Percentiles rank a stretch among this genome's conserved stretches.
Conservation (phyloP, 2,888 invertebrate genomes). For the Coelopa pilipes region DNA sequence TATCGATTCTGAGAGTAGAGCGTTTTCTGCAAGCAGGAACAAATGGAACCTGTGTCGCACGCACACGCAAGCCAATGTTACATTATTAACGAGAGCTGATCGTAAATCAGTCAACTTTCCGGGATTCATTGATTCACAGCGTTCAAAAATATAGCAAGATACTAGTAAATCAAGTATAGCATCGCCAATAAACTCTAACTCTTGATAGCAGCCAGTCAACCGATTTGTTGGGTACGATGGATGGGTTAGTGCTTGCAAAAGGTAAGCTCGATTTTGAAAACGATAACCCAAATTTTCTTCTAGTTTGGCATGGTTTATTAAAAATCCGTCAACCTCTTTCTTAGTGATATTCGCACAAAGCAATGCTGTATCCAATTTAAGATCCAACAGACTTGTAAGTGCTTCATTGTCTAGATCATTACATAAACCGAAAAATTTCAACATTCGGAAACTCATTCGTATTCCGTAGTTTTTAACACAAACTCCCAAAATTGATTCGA, state of each 20-base stretch:
- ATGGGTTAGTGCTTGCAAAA: slow-evolving; percentile 94
- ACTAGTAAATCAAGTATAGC: slow-evolving; percentile 91
- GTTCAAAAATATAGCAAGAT: slow-evolving; percentile 87
- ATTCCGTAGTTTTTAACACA: slow-evolving; percentile 72
- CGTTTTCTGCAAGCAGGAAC: slow-evolving; percentile 71
- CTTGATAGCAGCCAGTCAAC: slow-evolving; percentile 87
- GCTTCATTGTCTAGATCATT: slow-evolving; percentile 63
- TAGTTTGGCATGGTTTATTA: slow-evolving; percentile 68
- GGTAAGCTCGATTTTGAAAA: slow-evolving; percentile 82
- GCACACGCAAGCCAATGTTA: slow-evolving; percentile 90
- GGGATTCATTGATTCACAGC: slow-evolving; percentile 75
- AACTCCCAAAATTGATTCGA: slow-evolving; percentile 84
- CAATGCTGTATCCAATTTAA: slow-evolving; percentile 54
- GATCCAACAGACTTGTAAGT: slow-evolving; percentile 58
- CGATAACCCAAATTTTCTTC: slow-evolving; percentile 77
- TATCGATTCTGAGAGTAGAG: slow-evolving; percentile 67
- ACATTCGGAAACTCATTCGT: slow-evolving; percentile 67
- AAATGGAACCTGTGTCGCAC: slow-evolving; percentile 89
- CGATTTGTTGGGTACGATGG: slow-evolving; percentile 85
- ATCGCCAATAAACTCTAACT: slow-evolving; percentile 93
- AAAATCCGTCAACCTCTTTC: slow-evolving; percentile 68
- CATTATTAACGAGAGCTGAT: slow-evolving; percentile 96
- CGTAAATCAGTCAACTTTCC: slow-evolving; percentile 93
- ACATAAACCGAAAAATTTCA: slow-evolving; percentile 75
- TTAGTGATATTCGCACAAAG: slow-evolving; percentile 61